Base-by-base conservation (phyloP, 2,888 invertebrate species). In the Gnatocerus cornutus region DNA sequence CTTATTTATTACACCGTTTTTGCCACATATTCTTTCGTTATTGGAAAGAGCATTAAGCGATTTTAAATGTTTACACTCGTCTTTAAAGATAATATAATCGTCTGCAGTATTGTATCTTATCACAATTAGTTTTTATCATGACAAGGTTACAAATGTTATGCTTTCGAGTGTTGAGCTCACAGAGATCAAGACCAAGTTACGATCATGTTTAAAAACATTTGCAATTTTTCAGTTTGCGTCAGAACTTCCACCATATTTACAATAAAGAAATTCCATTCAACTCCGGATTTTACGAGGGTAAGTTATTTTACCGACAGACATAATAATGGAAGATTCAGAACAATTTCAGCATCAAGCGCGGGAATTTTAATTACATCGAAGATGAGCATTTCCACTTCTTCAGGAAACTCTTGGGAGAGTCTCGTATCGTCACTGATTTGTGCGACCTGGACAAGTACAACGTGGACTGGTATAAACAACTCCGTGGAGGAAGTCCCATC, bases 401-500 rank as follows among this genome's bases (percentile, higher is more conserved):
- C 78, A 87, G 88, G 78, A 85, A 87, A 5, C 79, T 93, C 39
- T 84, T 95, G 12, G 91, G 90, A 7, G 83, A 86, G 48, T 87
- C 87, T 7, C 84, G 93, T 77, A 90, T 95, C 2, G 79, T 95
- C 50, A 93, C 92, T 12, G 92, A 94, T 71, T 85, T 88, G 27
- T 88, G 88, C 58, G 97, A 97, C 80, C 87, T 97, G 50, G 88
- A 92, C 65, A 88, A 90, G 1, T 96, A 93, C 82, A 98, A 98
- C 83, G 91, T 92, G 56, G 98, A 97, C 85, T 98, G 95, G 93
- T 87, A 93, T 73, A 91, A 89, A 82, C 93, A 91, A 79, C 93
- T 94, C 74, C 89, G 93, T 89, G 98, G 97, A 95, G 97, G 97
- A 45, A 95, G 97, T 76, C 88, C 89, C 79, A 84, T 97, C 41